phyloP scores from a whole-genome alignment of 1,140 invertebrate genomes.

The Oncopodura yosiiana region DNA sequence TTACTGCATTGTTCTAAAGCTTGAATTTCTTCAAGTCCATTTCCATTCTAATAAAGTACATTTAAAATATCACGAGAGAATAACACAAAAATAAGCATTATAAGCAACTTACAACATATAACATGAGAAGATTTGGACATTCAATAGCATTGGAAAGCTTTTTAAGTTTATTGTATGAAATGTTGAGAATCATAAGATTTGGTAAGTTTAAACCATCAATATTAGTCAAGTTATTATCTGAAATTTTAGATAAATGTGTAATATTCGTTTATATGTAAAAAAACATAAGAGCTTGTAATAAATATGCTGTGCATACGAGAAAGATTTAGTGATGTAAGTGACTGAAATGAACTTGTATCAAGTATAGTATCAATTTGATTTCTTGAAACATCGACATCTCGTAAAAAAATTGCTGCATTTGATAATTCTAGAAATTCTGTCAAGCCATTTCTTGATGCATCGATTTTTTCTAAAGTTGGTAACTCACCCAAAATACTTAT shows the following conservation, averaged over 20 bases:
- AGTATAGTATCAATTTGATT: neutral
- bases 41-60: conserved; percentile 8
- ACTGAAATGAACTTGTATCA: neutral
- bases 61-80: neutral
- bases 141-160: conserved; percentile 1
- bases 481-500: neutral
- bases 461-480: neutral
- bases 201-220: conserved; percentile 5
- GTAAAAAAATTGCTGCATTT: too few relatives aligned
- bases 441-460: conserved; percentile 4
- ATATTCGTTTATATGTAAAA: too few relatives aligned
- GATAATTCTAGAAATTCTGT: too few relatives aligned
- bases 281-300: neutral
- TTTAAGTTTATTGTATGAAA: conserved; percentile 20
- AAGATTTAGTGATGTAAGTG: conserved; percentile 7
- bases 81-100: neutral
- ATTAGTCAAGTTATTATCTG: conserved; percentile 12
- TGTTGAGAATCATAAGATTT: conserved; percentile 13
- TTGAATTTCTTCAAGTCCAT: neutral
- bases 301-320: neutral
- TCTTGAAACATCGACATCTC: conserved; percentile 1
- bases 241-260: too few relatives aligned
- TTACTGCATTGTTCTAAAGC: conserved; percentile 6
- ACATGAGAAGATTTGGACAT: conserved; percentile 18
- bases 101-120: conserved; percentile 8